phyloP scores from a whole-genome alignment of 1,140 invertebrate species.

The Drosophila paulistorum region DNA sequence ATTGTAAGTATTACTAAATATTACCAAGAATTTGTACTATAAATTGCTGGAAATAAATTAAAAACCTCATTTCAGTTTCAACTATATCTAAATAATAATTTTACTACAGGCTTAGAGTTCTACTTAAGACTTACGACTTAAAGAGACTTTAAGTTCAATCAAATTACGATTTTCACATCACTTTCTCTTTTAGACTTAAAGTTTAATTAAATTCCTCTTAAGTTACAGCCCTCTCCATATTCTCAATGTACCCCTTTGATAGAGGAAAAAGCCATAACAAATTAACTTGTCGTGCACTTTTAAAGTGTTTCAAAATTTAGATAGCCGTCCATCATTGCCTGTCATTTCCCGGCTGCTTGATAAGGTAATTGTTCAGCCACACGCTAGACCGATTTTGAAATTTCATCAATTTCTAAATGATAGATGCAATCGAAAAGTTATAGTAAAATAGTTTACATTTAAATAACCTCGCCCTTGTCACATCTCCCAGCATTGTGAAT shows the following conservation, averaged over 20 bases:
- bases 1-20: too few relatives aligned
- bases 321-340: background rate
- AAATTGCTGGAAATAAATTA: too few relatives aligned
- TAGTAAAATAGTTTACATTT: slow-evolving; percentile 6
- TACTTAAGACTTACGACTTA: too few relatives aligned
- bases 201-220: too few relatives aligned
- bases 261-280: slow-evolving; percentile 29
- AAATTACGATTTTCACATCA: too few relatives aligned
- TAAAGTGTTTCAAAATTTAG: background rate
- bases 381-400: slow-evolving; percentile 56
- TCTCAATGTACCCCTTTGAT: background rate
- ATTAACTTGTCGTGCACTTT: slow-evolving; percentile 24
- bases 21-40: too few relatives aligned
- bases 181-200: too few relatives aligned
- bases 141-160: too few relatives aligned
- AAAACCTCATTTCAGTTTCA: too few relatives aligned
- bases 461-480: slow-evolving; percentile 22
- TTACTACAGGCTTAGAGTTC: too few relatives aligned
- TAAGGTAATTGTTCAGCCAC: slow-evolving; percentile 58
- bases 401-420: slow-evolving; percentile 11
- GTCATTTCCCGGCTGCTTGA: slow-evolving; percentile 12
- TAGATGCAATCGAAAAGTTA: slow-evolving; percentile 1
- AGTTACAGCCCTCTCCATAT: too few relatives aligned
- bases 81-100: too few relatives aligned
- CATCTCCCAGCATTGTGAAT: background rate